phyloP scores from a whole-genome alignment of 2,888 invertebrate genomes.

The Diaprepes abbreviatus region DNA sequence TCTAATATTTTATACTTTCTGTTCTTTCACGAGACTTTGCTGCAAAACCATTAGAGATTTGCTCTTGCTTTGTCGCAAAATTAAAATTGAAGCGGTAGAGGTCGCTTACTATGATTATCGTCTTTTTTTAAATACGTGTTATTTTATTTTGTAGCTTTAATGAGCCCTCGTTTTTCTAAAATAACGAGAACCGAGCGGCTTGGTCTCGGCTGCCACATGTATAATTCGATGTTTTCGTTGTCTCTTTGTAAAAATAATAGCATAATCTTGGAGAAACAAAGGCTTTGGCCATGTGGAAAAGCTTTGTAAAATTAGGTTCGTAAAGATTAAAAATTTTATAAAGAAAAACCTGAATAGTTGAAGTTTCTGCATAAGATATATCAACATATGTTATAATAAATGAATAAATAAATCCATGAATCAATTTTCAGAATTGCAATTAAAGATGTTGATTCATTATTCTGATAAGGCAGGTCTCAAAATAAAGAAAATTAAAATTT shows the following conservation, averaged over 20 bases:
- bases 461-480: too few species aligned
- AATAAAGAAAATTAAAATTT: too few species aligned
- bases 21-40: too few species aligned
- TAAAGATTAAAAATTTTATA: constrained; percentile 12
- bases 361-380: too few species aligned
- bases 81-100: constrained; percentile 23
- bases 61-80: constrained; percentile 18
- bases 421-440: too few species aligned
- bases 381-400: too few species aligned
- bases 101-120: constrained; percentile 32
- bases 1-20: too few species aligned
- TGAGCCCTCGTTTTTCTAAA: constrained; percentile 28
- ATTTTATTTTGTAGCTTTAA: constrained; percentile 32
- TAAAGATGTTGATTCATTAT: too few species aligned
- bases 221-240: constrained; percentile 31
- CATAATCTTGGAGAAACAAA: constrained; percentile 24
- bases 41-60: neutral
- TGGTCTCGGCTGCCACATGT: constrained; percentile 26
- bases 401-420: too few species aligned
- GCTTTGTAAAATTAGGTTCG: constrained; percentile 25
- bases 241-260: constrained; percentile 27
- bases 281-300: constrained; percentile 23
- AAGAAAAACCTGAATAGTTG: too few species aligned
- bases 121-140: constrained; percentile 20
- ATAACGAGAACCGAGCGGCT: constrained; percentile 20